These are phyloP conservation scores for Passer domesticus DNA, from an alignment of 2,113 vertebrate species.

Conservation along the genomic window DNA sequence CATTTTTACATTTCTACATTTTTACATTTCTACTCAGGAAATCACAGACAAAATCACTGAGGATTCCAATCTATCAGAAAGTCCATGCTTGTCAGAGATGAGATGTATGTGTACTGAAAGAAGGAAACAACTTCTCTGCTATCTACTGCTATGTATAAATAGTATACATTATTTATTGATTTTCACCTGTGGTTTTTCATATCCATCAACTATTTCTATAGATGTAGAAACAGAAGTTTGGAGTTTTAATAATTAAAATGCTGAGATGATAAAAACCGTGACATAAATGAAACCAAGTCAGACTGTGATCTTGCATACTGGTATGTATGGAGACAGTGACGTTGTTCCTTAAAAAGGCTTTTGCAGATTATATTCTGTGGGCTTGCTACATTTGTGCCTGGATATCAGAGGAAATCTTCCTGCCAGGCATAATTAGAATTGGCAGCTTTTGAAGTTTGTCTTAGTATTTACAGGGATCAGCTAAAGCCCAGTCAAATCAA, in stretches of 20 bases:
- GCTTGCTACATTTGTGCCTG: background rate
- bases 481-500: background rate
- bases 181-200: background rate
- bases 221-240: background rate
- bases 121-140: background rate
- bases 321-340: background rate
- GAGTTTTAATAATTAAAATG: conserved; percentile 6
- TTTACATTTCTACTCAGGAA: background rate
- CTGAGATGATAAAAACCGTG: background rate
- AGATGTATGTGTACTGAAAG: conserved; percentile 15
- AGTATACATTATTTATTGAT: background rate
- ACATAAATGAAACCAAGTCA: background rate
- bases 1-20: background rate
- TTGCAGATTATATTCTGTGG: background rate
- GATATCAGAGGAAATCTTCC: background rate
- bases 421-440: background rate
- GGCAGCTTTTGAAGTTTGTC: background rate
- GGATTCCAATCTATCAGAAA: conserved; percentile 36
- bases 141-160: background rate
- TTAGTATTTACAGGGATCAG: background rate
- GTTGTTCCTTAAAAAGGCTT: background rate
- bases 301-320: background rate
- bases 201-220: background rate
- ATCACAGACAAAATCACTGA: conserved; percentile 63
- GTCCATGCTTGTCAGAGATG: conserved; percentile 22